Evolutionary conservation across 2,888 invertebrate species (phyloP), one percentile per base, ranked within the genome.

Genomic region (Hoplodrina ambigua): DNA sequence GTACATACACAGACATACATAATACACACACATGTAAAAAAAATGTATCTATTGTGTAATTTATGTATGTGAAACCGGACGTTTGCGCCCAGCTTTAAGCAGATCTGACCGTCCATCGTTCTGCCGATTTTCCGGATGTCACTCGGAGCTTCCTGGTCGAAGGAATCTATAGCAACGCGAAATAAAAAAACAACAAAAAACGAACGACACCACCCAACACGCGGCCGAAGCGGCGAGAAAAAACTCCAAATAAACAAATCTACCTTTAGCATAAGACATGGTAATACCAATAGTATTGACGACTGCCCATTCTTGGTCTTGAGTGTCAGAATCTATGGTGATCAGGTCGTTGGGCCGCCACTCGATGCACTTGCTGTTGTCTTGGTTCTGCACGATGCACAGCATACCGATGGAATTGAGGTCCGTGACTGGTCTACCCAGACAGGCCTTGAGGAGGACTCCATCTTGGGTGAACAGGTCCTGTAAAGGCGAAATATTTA

Each of bases 221-320:
- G 61, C 52, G 41, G 60, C 68, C 54, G 60, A 58, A 66, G 57
- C 54, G 55, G 56, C 64, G 60, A 20, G 50, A 53, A 60, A 67
- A 60, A 37, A 46, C 79, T 53, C 62, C 10, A 60, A 55, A 76
- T 75, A 68, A 70, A 69, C 60, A 55, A 72, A 60, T 70, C 73
- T 78, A 79, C 74, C 79, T 81, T 80, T 80, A 82, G 75, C 80
- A 79, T 71, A 72, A 75, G 69, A 81, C 83, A 83, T 86, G 71
- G 72, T 70, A 86, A 89, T 89, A 95, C 96, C 96, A 84, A 97
- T 97, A 55, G 98, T 97, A 86, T 98, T 97, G 20, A 98, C 98
- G 69, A 98, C 96, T 0, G 98, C 98, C 98, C 98, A 98, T 87
- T 98, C 98, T 86, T 98, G 97, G 87, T 98, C 98, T 86, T 97